Conservation (phyloP, 2,113 vertebrate species). For the Bubo scandiacus region DNA sequence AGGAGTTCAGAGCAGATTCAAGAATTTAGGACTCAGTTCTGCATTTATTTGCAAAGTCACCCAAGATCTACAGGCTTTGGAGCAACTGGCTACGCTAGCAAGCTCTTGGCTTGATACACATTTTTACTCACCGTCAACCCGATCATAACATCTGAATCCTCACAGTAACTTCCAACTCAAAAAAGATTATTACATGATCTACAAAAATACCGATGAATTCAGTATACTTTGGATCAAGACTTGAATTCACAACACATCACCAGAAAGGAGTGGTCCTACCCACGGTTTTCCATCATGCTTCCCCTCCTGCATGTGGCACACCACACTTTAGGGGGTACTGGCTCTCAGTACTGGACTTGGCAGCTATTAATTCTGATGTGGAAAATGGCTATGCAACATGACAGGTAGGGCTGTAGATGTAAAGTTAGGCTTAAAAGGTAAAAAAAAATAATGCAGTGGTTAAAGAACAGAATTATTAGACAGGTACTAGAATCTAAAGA, state of each 20-base stretch:
- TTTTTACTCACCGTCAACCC: neutral
- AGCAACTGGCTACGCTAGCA: rapidly evolving
- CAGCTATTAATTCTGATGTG: neutral
- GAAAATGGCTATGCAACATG: neutral
- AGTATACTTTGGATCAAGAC: neutral
- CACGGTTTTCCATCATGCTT: neutral
- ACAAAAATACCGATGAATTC: neutral
- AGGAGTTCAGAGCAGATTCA: neutral
- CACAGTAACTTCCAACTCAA: neutral
- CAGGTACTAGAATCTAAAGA: neutral
- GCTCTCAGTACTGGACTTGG: neutral
- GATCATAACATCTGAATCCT: neutral
- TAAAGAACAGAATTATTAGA: neutral
- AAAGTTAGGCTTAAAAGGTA: neutral
- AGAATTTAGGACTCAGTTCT: neutral
- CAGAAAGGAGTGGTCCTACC: neutral
- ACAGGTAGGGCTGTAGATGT: neutral
- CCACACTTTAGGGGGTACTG: neutral
- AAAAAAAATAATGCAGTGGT: neutral
- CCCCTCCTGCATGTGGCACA: neutral
- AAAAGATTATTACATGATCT: neutral
- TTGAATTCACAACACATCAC: neutral
- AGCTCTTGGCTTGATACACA: neutral
- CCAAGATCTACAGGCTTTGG: neutral
- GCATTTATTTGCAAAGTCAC: neutral